Conservation (phyloP, 2,797 vertebrate species). For the Capromys pilorides region DNA sequence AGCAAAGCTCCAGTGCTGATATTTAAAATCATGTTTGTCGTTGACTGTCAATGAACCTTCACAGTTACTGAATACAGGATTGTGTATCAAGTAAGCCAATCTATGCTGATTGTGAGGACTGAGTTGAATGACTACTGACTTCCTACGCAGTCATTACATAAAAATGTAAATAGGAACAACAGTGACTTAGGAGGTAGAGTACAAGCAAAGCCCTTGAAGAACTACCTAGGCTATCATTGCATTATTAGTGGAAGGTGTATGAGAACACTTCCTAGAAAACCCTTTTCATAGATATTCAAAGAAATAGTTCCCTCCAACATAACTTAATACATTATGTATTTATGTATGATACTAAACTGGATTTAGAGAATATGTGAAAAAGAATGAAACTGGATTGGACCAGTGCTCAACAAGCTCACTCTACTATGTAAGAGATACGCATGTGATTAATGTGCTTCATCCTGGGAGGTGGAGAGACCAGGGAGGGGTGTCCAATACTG, state of each 20-base stretch:
- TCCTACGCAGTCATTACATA: not conserved
- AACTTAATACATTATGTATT: not conserved
- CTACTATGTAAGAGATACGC: not conserved
- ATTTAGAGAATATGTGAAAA: not conserved
- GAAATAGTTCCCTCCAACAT: not conserved
- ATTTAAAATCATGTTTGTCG: slow-evolving; percentile 22
- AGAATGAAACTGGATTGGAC: not conserved
- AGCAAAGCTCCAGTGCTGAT: slow-evolving; percentile 27
- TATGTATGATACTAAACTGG: not conserved
- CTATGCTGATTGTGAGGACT: not conserved
- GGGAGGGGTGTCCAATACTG: not conserved
- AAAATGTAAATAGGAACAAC: not conserved
- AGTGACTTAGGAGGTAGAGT: not conserved
- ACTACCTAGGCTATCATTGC: not conserved
- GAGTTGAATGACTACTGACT: not conserved
- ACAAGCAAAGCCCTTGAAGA: not conserved
- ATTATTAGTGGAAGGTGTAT: not conserved
- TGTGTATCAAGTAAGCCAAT: not conserved
- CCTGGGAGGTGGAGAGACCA: not conserved
- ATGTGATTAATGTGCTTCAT: not conserved
- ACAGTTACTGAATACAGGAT: slow-evolving; percentile 14
- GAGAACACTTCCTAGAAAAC: not conserved
- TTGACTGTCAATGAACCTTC: not conserved
- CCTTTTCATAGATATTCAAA: slow-evolving; percentile 34
- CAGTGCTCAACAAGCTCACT: slow-evolving; percentile 2